Evolutionary conservation across 2,113 vertebrate genomes (phyloP), one percentile per base, ranked within the genome.

Genomic region (Rhinichthys klamathensis): DNA sequence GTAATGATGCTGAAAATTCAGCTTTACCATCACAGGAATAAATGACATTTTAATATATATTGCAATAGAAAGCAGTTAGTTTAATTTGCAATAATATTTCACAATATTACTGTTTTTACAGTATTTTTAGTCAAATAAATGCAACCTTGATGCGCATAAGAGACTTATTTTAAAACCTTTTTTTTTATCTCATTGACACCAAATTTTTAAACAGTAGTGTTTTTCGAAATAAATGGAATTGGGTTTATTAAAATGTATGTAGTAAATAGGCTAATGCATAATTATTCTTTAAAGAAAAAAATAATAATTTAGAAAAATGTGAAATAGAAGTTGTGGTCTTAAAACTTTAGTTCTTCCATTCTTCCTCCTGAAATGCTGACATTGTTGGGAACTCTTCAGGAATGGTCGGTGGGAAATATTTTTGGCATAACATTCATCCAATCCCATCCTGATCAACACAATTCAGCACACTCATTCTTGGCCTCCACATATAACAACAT

Each of bases 401-500:
- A 79, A 41, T 70, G 10, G 54, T 79, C 1, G 38, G 38, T 41
- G 54, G 75, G 11, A 78, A 60, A 79, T 12, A 54, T 25, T 60
- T 41, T 79, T 41, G 32, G 76, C 76, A 25, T 10, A n/a, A 10
- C 51, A 56, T 6, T 58, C 56, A 38, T 32, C 18, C 51, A 58
- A 5, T 78, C 51, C 30, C 30, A 38, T 58, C 75, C 38, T 80
- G 58, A 46, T 80, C 58, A 63, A 46, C 58, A 80, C 23, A 58
- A 61, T 56, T 35, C 32, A 16, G 7, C 7, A 41, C 21, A 79
- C 54, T 79, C 56, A 65, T 30, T 25, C 60, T 27, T 65, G n/a
- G 41, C 60, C 78, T 65, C 8, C 23, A 25, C 60, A 30, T 63
- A 65, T 30, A 80, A 65, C n/a, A 49, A 4, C n/a, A 7, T 56